phyloP scores from a whole-genome alignment of 2,888 invertebrate species.

The Noctua janthina region DNA sequence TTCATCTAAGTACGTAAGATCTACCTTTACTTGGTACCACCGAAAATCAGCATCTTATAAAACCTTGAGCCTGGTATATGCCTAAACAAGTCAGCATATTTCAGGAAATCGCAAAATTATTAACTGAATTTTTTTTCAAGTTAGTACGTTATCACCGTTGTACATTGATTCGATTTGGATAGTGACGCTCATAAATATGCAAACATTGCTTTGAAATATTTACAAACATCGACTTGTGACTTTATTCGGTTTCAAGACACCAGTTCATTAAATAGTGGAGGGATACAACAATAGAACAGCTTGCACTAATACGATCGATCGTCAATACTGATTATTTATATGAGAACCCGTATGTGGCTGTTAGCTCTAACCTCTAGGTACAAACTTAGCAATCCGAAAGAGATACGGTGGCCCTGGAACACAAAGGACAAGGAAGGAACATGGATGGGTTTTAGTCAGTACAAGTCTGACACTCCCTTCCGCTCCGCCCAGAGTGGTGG shows the following conservation, averaged over 20 bases:
- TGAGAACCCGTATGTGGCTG: conserved; percentile 14
- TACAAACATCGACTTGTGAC: conserved; percentile 29
- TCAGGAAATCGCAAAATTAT: background rate
- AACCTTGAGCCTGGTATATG: background rate
- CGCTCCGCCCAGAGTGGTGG: too few species aligned
- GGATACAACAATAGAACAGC: conserved; percentile 27
- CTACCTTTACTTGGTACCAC: background rate
- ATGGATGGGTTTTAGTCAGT: too few species aligned
- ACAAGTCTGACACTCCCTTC: too few species aligned
- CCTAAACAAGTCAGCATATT: background rate
- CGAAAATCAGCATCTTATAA: background rate
- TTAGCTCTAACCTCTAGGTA: background rate
- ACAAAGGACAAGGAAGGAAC: too few species aligned
- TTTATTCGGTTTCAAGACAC: conserved; percentile 35
- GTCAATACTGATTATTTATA: background rate
- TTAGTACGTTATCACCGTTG: conserved; percentile 37
- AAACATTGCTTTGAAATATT: conserved; percentile 21
- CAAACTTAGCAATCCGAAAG: background rate
- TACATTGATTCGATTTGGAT: conserved; percentile 38
- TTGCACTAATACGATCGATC: conserved; percentile 26
- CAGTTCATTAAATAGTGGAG: conserved; percentile 17
- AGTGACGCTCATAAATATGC: conserved; percentile 4
- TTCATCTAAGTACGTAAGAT: background rate
- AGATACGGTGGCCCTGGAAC: too few species aligned
- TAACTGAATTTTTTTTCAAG: conserved; percentile 3